Percentiles rank a stretch among this genome's conserved stretches.
phyloP scores from a whole-genome alignment of 2,797 vertebrate species.

The Macropus fuliginosus region DNA sequence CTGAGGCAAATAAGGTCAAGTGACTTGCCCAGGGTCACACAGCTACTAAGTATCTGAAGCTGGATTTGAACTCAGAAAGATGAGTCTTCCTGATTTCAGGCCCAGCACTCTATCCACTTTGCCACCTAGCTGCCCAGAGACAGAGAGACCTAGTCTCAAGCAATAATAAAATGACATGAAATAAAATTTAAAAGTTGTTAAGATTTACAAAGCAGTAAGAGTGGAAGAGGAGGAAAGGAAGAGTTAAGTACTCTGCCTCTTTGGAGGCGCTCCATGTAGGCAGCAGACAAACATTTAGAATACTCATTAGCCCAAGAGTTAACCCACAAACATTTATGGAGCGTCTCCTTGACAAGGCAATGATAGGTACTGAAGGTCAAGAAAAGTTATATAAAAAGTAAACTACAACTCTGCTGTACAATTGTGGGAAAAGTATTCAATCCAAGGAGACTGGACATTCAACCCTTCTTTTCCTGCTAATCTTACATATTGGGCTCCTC shows the following conservation, averaged over 20 bases:
- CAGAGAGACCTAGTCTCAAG: background rate
- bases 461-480: background rate
- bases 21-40: background rate
- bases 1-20: background rate
- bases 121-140: background rate
- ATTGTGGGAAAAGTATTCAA: background rate
- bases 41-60: background rate
- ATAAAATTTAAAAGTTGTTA: background rate
- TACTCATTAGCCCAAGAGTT: background rate
- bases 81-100: background rate
- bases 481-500: background rate
- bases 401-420: background rate
- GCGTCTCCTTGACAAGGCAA: background rate
- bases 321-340: background rate
- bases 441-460: background rate
- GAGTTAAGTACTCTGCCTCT: background rate
- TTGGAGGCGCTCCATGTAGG: background rate
- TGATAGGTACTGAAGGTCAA: background rate
- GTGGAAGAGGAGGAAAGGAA: background rate
- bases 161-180: background rate
- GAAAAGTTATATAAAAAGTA: background rate
- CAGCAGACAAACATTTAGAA: background rate
- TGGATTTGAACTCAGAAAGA: background rate
- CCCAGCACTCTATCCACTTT: background rate
- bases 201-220: background rate